Base-by-base conservation (phyloP, 2,113 vertebrate species). In the Todiramphus chloris region DNA sequence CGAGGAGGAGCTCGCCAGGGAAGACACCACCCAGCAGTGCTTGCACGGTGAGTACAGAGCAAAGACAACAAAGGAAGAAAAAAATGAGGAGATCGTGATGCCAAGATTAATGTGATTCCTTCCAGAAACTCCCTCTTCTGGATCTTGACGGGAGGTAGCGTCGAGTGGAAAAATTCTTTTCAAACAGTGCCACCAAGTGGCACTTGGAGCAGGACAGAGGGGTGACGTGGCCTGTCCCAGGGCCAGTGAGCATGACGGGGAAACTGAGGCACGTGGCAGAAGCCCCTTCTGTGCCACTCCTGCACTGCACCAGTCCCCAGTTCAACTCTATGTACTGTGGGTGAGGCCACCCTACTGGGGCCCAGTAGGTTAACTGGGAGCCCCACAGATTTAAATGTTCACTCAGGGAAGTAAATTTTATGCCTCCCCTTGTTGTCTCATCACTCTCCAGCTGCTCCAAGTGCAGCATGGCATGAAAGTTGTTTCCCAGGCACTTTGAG, bases 111-210 rank as follows among this genome's bases (percentile, higher is more conserved):
- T 3, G 23, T 2, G 50, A 53, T 73, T 62, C 77, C 72, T 79
- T 43, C 55, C 43, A 78, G 72, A 55, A 79, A 48, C 46, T 82
- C 50, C 75, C n/a, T 41, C 70, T 59, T 33, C 75, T 3, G 83
- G 37, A 53, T 16, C 62, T n/a, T 1, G 7, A 6, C 0, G 20
- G 24, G 39, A 74, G 17, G 37, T 10, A 15, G 24, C 23, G 5
- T 3, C 2, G 2, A 20, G 56, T 23, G 3, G 43, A 5, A 56
- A 86, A 89, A 39, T 13, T n/a, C 69, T 70, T 56, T 70, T 79
- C 95, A 18, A 77, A 39, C 39, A 94, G 87, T 72, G 94, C 85
- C 96, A 64, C 76, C 91, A 55, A 55, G 81, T 59, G 95, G 94
- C 64, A 1, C 27, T 17, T 9, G 77, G 64, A 41, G 30, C 4